phyloP scores from a whole-genome alignment of 2,888 invertebrate species.

The Neoscelio sp. region DNA sequence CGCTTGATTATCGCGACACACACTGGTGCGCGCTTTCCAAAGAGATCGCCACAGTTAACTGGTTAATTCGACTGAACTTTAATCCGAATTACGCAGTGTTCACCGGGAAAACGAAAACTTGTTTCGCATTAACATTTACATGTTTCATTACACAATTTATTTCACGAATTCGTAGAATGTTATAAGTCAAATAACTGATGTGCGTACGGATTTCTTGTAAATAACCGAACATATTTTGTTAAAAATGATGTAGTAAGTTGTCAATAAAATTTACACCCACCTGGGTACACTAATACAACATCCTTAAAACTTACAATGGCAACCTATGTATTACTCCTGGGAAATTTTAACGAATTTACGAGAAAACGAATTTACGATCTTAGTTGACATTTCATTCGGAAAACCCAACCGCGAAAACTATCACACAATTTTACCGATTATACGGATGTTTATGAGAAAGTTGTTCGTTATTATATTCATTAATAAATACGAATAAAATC shows the following conservation, averaged over 20 bases:
- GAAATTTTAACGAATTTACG: conserved; percentile 29
- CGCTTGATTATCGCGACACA: too few species aligned
- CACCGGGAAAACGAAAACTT: too few species aligned
- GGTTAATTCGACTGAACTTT: too few species aligned
- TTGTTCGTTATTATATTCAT: conserved; percentile 1
- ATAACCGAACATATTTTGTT: not conserved
- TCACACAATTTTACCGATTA: not conserved
- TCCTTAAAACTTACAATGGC: conserved; percentile 4
- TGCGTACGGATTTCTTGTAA: too few species aligned
- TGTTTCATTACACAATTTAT: too few species aligned
- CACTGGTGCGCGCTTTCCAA: too few species aligned
- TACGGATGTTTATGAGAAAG: not conserved
- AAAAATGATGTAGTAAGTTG: conserved; percentile 18
- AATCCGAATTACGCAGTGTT: too few species aligned
- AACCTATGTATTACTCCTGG: conserved; percentile 9
- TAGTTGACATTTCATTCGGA: conserved; percentile 7
- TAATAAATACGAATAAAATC: not conserved
- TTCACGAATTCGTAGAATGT: too few species aligned
- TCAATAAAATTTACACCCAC: conserved; percentile 6
- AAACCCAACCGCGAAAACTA: not conserved
- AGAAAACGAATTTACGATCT: conserved; percentile 25
- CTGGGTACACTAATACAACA: conserved; percentile 12
- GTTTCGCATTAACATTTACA: too few species aligned
- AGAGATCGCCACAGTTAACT: too few species aligned
- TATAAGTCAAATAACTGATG: too few species aligned